These are phyloP conservation scores for Drosophila antonietae DNA, from an alignment of 2,888 invertebrate genomes.

Conservation along the genomic window DNA sequence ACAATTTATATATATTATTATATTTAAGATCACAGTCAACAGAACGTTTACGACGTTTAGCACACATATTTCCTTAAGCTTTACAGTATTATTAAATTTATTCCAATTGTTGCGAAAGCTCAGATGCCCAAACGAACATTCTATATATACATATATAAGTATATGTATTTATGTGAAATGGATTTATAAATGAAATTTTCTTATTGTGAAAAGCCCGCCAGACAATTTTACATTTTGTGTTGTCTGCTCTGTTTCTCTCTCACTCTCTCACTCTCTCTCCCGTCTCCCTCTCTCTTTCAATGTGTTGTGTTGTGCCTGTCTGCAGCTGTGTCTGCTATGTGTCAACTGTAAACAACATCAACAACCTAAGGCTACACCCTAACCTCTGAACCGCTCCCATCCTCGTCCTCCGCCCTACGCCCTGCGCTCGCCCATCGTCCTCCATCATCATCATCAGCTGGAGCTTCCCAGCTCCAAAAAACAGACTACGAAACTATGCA, in stretches of 20 bases:
- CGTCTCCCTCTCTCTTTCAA: neutral
- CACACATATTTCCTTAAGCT: neutral
- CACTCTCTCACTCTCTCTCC: neutral
- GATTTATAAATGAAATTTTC: constrained; percentile 48
- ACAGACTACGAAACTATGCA: constrained; percentile 62
- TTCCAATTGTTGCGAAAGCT: neutral
- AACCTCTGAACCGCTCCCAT: constrained; percentile 1
- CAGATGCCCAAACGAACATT: constrained; percentile 1
- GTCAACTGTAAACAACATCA: constrained; percentile 78
- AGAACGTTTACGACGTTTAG: neutral
- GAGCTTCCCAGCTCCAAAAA: constrained; percentile 41
- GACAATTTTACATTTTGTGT: constrained; percentile 57
- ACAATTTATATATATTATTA: too few relatives aligned
- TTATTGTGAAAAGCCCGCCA: constrained; percentile 44
- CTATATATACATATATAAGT: neutral
- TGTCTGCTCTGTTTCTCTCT: constrained; percentile 5
- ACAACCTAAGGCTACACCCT: constrained; percentile 33
- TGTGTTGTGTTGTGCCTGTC: constrained; percentile 54
- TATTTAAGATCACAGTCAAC: too few relatives aligned
- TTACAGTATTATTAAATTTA: neutral
- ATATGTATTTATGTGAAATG: constrained; percentile 5
- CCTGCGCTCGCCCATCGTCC: neutral
- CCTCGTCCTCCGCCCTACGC: neutral
- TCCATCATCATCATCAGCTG: constrained; percentile 31
- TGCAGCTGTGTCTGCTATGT: constrained; percentile 73